Conservation (phyloP, 2,888 invertebrate genomes). For the Odontothrips loti region DNA sequence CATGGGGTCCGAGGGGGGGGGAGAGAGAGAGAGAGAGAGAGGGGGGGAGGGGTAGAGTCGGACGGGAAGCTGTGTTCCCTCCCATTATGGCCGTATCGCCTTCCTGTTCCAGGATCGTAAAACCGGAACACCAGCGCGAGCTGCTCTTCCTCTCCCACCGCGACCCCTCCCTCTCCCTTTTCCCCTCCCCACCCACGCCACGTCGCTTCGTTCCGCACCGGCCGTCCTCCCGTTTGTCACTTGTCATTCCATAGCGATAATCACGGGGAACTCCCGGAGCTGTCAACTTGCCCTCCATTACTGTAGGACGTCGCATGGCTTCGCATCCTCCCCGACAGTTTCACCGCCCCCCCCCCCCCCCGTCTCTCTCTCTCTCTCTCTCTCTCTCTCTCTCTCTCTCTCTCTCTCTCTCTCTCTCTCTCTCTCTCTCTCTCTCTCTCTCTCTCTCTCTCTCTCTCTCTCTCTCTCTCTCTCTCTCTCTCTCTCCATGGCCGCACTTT, state of each 20-base stretch:
- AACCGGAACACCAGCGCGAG: slow-evolving; percentile 15
- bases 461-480: neutral
- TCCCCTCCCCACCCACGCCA: neutral
- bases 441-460: neutral
- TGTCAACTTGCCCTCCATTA: slow-evolving; percentile 4
- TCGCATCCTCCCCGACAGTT: neutral
- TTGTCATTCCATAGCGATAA: slow-evolving; percentile 21
- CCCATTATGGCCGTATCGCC: neutral
- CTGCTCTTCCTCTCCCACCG: neutral
- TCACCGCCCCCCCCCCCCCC: neutral
- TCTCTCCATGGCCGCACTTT: neutral
- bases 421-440: neutral
- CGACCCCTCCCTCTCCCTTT: neutral
- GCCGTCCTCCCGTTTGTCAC: neutral
- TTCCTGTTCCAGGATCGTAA: slow-evolving; percentile 16
- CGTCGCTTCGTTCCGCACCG: neutral
- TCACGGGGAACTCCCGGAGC: slow-evolving; percentile 3
- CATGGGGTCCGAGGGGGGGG: neutral
- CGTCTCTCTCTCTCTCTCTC: neutral
- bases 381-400: neutral
- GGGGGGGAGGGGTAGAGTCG: neutral
- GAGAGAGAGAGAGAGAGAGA: neutral
- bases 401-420: neutral
- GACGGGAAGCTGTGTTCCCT: neutral
- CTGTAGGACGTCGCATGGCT: neutral